Conservation (phyloP, 2,888 invertebrate species). For the Dryomyza anilis region DNA sequence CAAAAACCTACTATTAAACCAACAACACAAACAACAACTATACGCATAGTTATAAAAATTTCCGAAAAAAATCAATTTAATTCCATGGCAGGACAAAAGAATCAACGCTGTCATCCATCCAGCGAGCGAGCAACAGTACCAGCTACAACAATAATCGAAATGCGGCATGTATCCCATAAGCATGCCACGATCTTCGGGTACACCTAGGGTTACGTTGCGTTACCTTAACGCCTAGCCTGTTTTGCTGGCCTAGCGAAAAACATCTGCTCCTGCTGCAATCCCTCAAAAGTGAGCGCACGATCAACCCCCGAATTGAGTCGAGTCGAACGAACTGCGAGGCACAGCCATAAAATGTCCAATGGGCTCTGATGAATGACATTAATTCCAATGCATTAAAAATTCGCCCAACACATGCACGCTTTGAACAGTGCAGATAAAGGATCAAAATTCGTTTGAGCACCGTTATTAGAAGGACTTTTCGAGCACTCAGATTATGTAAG, state of each 20-base stretch:
- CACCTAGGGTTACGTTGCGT: not conserved
- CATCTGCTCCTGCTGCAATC: constrained; percentile 57
- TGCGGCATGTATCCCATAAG: constrained; percentile 42
- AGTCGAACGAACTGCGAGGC: not conserved
- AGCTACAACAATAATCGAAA: constrained; percentile 2
- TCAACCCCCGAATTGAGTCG: constrained; percentile 26
- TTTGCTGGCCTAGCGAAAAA: constrained; percentile 41
- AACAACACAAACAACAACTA: constrained; percentile 10
- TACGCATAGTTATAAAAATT: constrained; percentile 2
- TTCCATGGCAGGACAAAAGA: constrained; percentile 33
- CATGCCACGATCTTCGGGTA: too few species aligned
- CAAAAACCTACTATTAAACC: not conserved
- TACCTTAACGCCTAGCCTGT: constrained; percentile 34
- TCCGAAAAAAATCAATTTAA: constrained; percentile 20
- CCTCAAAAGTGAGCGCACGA: constrained; percentile 37
- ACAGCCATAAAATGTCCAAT: constrained; percentile 3
- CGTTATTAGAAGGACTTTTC: constrained; percentile 12
- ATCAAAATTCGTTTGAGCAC: not conserved
- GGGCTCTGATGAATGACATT: constrained; percentile 25
- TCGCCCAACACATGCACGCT: constrained; percentile 11
- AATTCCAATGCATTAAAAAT: constrained; percentile 28
- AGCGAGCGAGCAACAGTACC: constrained; percentile 29
- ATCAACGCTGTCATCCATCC: constrained; percentile 35
- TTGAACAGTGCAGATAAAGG: not conserved
- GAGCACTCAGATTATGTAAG: not conserved